A percentile compares a stretch with the other conserved stretches of the same genome.
Conservation (phyloP, 2,888 invertebrate genomes). For the Hyposoter didymator region DNA sequence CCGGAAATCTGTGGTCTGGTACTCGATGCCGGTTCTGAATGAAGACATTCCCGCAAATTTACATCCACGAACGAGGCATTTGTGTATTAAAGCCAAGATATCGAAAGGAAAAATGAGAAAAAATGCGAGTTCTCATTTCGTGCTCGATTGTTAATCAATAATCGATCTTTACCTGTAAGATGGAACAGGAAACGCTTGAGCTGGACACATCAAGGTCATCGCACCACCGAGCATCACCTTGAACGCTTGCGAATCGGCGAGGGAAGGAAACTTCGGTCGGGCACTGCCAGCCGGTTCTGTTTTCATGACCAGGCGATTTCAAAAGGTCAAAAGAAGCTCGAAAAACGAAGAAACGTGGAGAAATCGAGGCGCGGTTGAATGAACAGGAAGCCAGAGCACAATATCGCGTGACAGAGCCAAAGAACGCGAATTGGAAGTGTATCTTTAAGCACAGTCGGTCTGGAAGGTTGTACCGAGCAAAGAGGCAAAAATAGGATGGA, state of each 20-base stretch:
- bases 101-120: constrained; percentile 29
- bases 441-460: neutral
- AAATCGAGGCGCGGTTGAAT: constrained; percentile 40
- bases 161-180: constrained; percentile 83
- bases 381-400: constrained; percentile 3
- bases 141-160: neutral
- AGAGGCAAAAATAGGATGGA: neutral
- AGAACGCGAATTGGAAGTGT: neutral
- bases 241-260: constrained; percentile 84
- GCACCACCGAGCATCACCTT: constrained; percentile 81
- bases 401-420: neutral
- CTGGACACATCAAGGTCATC: constrained; percentile 85
- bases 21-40: constrained; percentile 86
- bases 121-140: constrained; percentile 34
- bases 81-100: constrained; percentile 14
- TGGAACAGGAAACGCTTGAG: constrained; percentile 86
- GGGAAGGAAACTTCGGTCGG: constrained; percentile 87
- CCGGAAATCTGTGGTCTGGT: constrained; percentile 86
- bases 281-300: constrained; percentile 87
- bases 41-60: constrained; percentile 36
- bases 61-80: constrained; percentile 46
- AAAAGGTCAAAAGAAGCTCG: constrained; percentile 9
- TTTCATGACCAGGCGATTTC: constrained; percentile 55
- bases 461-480: neutral
- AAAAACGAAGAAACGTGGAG: constrained; percentile 1